Conservation (phyloP, 2,888 invertebrate genomes). For the Malthinus seriepunctatus region DNA sequence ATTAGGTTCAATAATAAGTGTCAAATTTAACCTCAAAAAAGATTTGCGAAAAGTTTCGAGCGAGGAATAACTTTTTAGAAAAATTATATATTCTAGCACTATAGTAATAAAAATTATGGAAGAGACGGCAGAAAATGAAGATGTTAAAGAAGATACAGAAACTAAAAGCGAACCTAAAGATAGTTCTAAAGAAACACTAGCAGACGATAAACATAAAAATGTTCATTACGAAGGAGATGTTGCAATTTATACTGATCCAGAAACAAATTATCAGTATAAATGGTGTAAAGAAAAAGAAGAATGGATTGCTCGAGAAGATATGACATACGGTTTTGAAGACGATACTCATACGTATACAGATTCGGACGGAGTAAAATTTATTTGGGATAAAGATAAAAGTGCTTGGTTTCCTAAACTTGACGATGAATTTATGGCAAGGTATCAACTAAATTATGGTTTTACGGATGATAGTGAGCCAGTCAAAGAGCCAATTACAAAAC, state of each 20-base stretch:
- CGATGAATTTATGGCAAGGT: slow-evolving; percentile 93
- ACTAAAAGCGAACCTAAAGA: too few relatives aligned
- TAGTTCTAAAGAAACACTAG: background rate
- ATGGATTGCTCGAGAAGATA: slow-evolving; percentile 57
- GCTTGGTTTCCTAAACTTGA: slow-evolving; percentile 98
- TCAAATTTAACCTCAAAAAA: too few relatives aligned
- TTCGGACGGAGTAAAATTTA: slow-evolving; percentile 84
- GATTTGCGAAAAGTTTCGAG: too few relatives aligned
- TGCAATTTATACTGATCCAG: slow-evolving; percentile 77
- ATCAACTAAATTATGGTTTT: slow-evolving; percentile 95
- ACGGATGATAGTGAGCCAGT: slow-evolving; percentile 61
- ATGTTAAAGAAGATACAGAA: too few relatives aligned
- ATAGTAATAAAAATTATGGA: too few relatives aligned
- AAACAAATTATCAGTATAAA: slow-evolving; percentile 66
- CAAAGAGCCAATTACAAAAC: slow-evolving; percentile 28
- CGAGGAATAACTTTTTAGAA: too few relatives aligned
- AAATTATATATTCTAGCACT: too few relatives aligned
- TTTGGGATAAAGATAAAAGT: slow-evolving; percentile 88
- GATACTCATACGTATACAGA: slow-evolving; percentile 82
- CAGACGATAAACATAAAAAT: slow-evolving; percentile 51
- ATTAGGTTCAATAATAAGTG: too few relatives aligned
- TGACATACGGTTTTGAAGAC: slow-evolving; percentile 71
- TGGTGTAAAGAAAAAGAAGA: slow-evolving; percentile 65
- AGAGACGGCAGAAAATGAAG: too few relatives aligned
- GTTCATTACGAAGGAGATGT: slow-evolving; percentile 71